Evolutionary conservation across 2,888 invertebrate species (phyloP), one percentile per base, ranked within the genome.

Genomic region (Himalopsyche tibetana): DNA sequence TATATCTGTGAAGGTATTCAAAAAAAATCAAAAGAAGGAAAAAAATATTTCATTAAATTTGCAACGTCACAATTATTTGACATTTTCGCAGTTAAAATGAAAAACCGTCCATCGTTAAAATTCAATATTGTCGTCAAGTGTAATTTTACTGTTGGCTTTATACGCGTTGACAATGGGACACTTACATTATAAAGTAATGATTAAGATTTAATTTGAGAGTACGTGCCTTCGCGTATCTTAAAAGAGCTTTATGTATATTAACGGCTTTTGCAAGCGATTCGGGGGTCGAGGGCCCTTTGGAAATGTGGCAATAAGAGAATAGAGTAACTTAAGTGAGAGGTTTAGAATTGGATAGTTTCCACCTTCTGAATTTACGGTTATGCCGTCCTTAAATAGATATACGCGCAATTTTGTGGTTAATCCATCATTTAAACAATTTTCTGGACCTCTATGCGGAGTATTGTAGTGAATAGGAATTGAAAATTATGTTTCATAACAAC

Each of bases 191-290:
- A 63, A 63, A 63, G 19, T 63, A 63, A 63, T 19, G 63, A 63
- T 63, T 63, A 28, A 63, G 63, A 63, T 63, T 63, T 63, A 63
- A 19, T 63, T 63, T 63, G 63, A 63, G n/a, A 63, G 19, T 63
- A 51, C 51, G 63, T 63, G 63, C 63, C 28, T 63, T 63, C 63
- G 63, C 63, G 63, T 63, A 63, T 63, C 63, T 63, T 63, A 63
- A 63, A 63, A 63, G 63, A 19, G 28, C 63, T 63, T 63, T 19
- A 63, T 28, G 63, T 63, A 63, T 19, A 63, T 63, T 63, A 63
- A 63, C 63, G 63, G 63, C 63, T 28, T n/a, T 63, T 63, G 63
- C 28, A 19, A 63, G 28, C 28, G 19, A 63, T 63, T 63, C 63
- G 63, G 19, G 63, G 63, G 63, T 63, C 51, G 51, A 51, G 28